Base-by-base conservation (phyloP, 92 coral and sea anemone genomes). In the Umimayanthus chanpuru region DNA sequence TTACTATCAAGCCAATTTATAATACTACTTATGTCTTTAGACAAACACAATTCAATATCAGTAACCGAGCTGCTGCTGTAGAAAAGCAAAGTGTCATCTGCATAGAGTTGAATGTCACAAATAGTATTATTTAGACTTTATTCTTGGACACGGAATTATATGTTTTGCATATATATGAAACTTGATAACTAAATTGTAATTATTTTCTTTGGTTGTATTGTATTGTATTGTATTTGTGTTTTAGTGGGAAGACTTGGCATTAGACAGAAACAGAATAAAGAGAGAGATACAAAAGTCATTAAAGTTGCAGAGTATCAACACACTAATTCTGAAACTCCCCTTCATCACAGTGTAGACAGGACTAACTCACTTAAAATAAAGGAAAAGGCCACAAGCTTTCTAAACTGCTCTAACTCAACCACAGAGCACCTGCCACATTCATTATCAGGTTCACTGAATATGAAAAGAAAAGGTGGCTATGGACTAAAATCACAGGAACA, bases 211-310 rank as follows among this genome's bases (percentile, higher is more conserved):
- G 44, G 44, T 41, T 41, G 11, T 32, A 2, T 32, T 32, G 36
- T 32, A 2, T 32, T 32, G 36, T 53, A 56, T 56, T 16, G 66
- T 56, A 56, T 61, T 70, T 39, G 25, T 44, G 47, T 64, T 68
- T 49, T 41, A 68, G 78, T 71, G 26, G 87, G 47, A 12, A 32
- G 55, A 9, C 10, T 14, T 67, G 87, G 25, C 41, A 18, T 67
- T 40, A 82, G 49, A 70, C 77, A 83, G 87, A 26, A 18, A 70
- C 61, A 83, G 66, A 10, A 1, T 44, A 83, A 78, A 40, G 9
- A 28, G 77, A 26, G 36, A 14, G 78, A 44, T 18, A 41, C 65
- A 43, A 44, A 68, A 83, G 26, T 28, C 14, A 44, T 44, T 15
- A 26, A 15, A 53, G 65, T 44, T 16, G n/a, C 39, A 43, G 61